Percentiles rank a stretch among this genome's conserved stretches.
Evolutionary conservation across 92 coral and sea anemone genomes (phyloP).

Genomic region (Pocillopora grandis): DNA sequence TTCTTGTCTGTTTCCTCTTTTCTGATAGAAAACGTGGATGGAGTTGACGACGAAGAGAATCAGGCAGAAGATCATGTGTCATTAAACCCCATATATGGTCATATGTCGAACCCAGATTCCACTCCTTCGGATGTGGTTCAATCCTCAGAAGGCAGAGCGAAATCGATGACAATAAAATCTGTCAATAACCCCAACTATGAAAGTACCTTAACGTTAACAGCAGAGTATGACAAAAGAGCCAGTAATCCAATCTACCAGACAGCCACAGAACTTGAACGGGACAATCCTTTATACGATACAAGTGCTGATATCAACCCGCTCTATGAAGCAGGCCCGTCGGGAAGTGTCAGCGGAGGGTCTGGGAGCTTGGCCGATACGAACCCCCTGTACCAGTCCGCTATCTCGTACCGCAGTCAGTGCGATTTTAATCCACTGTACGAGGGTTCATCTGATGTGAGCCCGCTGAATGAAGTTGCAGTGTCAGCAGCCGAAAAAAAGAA

Average conservation of each 20-base stretch:
- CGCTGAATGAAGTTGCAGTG: conserved; percentile 48
- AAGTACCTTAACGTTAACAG: conserved; percentile 36
- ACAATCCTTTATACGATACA: conserved; percentile 61
- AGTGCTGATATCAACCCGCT: conserved; percentile 48
- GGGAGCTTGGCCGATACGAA: conserved; percentile 23
- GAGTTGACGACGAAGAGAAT: conserved; percentile 8
- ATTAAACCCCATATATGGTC: conserved; percentile 61
- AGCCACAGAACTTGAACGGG: background rate
- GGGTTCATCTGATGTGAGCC: conserved; percentile 43
- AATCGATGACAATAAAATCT: conserved; percentile 26
- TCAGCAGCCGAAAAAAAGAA: conserved; percentile 27
- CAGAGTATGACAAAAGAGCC: conserved; percentile 10
- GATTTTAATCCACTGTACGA: conserved; percentile 53
- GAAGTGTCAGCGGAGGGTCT: conserved; percentile 45
- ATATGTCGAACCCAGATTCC: conserved; percentile 17
- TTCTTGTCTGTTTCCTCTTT: background rate
- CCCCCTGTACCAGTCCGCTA: conserved; percentile 45
- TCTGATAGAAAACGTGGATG: background rate
- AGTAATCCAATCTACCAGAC: conserved; percentile 44
- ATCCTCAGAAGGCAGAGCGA: conserved; percentile 15
- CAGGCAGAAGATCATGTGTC: conserved; percentile 40
- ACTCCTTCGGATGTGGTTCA: background rate
- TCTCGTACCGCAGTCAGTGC: conserved; percentile 23
- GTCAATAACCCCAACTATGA: conserved; percentile 66
- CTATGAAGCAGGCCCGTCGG: conserved; percentile 57